Evolutionary conservation across 2,113 vertebrate genomes (phyloP), one percentile per base, ranked within the genome.

Genomic region (Mola mola): DNA sequence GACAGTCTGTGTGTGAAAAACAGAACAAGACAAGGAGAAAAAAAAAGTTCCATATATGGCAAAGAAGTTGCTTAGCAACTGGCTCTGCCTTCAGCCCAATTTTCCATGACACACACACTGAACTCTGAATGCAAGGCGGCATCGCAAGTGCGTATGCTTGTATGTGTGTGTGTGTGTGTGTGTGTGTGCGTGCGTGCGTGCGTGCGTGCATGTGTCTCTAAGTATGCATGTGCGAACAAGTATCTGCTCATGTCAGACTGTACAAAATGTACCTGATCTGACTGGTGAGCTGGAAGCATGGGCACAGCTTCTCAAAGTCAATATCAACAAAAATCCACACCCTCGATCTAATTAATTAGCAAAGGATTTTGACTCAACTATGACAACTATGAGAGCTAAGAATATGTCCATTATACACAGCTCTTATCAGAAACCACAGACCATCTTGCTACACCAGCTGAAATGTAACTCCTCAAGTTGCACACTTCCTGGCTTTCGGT

Each of bases 21-120:
- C 26, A 68, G 55, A 69, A 50, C 63, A 61, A 73, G 41, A 63
- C 28, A 42, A 62, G 33, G 9, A 65, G 38, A 72, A 19, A 38
- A 53, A 80, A 77, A 62, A 52, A 59, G 20, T 24, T 37, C 88
- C 90, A 90, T 90, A 89, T 91, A 90, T 77, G 88, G 91, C 46
- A 90, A 86, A 50, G n/a, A 50, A 46, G 89, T 91, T 56, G 78
- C 91, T 60, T 79, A 81, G 93, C 85, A 91, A 93, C 92, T 63
- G 26, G 78, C 79, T 82, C 77, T 80, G 58, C 85, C 88, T 89
- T 89, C 91, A 87, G 78, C 86, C 84, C 57, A 89, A 90, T 91
- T 94, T 94, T 94, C 93, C 93, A 94, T 94, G 90, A 93, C 93
- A 92, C 89, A 92, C 89, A 86, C 63, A 36, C 59, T 72, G 53